Percentiles rank a stretch among this genome's conserved stretches.
These are phyloP conservation scores for Cacatua alba DNA, from an alignment of 2,113 vertebrate genomes.

Conservation along the genomic window DNA sequence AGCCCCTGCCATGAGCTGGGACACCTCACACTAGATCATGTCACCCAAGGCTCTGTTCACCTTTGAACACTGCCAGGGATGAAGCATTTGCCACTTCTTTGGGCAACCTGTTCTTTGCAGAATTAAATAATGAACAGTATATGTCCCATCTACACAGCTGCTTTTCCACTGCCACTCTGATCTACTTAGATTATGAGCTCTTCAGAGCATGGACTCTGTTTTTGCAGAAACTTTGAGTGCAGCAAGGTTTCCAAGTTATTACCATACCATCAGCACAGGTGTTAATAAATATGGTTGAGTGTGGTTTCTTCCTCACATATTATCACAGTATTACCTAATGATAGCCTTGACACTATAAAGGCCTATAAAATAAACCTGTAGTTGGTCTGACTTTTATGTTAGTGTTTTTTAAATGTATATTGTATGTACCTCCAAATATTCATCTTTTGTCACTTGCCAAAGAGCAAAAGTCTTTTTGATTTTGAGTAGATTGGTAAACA, in stretches of 20 bases:
- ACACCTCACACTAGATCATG: background rate
- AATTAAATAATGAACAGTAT: background rate
- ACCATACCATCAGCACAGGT: background rate
- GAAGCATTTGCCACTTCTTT: background rate
- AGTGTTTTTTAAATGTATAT: background rate
- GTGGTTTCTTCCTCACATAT: background rate
- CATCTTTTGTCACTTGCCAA: background rate
- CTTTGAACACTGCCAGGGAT: background rate
- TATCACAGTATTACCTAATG: background rate
- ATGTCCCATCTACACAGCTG: background rate
- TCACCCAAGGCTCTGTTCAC: background rate
- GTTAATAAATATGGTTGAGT: background rate
- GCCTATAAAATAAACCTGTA: background rate
- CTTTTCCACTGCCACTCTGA: background rate
- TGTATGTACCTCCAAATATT: background rate
- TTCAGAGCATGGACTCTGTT: background rate
- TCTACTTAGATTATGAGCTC: background rate
- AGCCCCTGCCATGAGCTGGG: background rate
- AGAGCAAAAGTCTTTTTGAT: background rate
- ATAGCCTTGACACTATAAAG: background rate
- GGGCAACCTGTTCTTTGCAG: background rate
- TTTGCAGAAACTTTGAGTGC: background rate
- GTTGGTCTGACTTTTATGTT: background rate
- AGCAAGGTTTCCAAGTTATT: background rate
- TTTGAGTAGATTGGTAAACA: background rate